Percentiles rank a stretch among this genome's conserved stretches.
Conservation (phyloP, 2,797 vertebrate genomes). For the Rhabdophis nuchalis region DNA sequence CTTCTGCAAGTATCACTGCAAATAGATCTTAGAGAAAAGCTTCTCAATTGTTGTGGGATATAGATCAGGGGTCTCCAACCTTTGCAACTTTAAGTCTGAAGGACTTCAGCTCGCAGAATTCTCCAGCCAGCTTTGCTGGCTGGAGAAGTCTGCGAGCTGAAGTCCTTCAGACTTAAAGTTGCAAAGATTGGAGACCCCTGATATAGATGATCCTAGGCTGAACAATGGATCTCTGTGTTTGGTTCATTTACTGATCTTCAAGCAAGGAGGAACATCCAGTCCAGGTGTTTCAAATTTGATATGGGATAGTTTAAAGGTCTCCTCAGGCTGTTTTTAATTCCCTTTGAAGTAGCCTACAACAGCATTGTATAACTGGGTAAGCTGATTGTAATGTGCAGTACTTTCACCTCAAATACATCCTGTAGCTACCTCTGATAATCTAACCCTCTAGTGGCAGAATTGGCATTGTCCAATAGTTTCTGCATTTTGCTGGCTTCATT, state of each 20-base stretch:
- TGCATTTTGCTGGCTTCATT: not conserved
- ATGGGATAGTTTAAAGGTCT: conserved; percentile 97
- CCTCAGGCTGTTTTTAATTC: conserved; percentile 97
- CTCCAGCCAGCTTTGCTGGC: too few relatives aligned
- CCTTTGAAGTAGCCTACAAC: conserved; percentile 94
- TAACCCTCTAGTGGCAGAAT: not conserved
- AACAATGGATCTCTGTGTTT: conserved; percentile 44
- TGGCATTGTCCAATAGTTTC: not conserved
- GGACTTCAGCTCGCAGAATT: too few relatives aligned
- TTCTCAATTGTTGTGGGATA: conserved; percentile 54
- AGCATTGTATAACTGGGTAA: conserved; percentile 95
- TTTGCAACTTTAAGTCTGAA: too few relatives aligned
- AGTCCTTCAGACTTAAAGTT: too few relatives aligned
- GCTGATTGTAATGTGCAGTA: conserved; percentile 88
- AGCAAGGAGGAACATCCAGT: conserved; percentile 89
- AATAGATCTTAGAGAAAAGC: conserved; percentile 46
- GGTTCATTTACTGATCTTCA: conserved; percentile 83
- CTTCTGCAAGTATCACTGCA: conserved; percentile 65
- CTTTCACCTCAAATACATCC: conserved; percentile 81
- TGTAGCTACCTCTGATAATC: not conserved
- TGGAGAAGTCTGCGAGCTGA: too few relatives aligned
- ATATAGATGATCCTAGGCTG: conserved; percentile 50
- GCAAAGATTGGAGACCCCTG: too few relatives aligned
- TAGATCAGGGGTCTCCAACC: too few relatives aligned
- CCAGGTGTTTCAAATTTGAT: conserved; percentile 99